Evolutionary conservation across 2,888 invertebrate genomes (phyloP), one percentile per base, ranked within the genome.

Genomic region (Dinocampus coccinellae): DNA sequence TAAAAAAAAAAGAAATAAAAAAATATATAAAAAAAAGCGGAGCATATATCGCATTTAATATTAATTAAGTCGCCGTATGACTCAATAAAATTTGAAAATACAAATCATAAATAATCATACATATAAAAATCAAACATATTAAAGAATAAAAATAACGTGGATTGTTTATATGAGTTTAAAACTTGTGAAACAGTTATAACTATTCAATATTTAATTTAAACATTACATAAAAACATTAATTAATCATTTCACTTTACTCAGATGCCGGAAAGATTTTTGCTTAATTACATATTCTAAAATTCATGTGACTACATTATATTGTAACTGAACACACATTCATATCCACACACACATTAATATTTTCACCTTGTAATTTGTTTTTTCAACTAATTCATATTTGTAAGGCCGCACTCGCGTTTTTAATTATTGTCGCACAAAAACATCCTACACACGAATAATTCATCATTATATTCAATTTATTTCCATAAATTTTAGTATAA

Each of bases 101-200:
- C 10, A 3, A 13, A 61, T 24, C 61, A 61, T 61, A 39, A 61
- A 61, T 55, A 24, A 24, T 55, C n/a, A 42, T 42, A 29, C 29
- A 64, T 22, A 53, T 24, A 4, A 16, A 42, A 4, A 39, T 39
- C 1, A 3, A 39, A n/a, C 3, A n/a, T n/a, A n/a, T n/a, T n/a
- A n/a, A n/a, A n/a, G n/a, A n/a, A n/a, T n/a, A n/a, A n/a, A n/a
- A n/a, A n/a, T n/a, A 13, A 39, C n/a, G 13, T 9, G n/a, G n/a
- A 16, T 47, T 47, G 47, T 47, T n/a, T n/a, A 3, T 47, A n/a
- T 7, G 16, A 16, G 16, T n/a, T n/a, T 47, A 47, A 29, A 29
- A 29, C 3, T 47, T 47, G 60, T 72, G 13, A 39, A 11, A 36
- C n/a, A 36, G 1, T 47, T 47, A n/a, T n/a, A n/a, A n/a, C n/a